Conservation (phyloP, 2,888 invertebrate species). For the Pandemis heparana region DNA sequence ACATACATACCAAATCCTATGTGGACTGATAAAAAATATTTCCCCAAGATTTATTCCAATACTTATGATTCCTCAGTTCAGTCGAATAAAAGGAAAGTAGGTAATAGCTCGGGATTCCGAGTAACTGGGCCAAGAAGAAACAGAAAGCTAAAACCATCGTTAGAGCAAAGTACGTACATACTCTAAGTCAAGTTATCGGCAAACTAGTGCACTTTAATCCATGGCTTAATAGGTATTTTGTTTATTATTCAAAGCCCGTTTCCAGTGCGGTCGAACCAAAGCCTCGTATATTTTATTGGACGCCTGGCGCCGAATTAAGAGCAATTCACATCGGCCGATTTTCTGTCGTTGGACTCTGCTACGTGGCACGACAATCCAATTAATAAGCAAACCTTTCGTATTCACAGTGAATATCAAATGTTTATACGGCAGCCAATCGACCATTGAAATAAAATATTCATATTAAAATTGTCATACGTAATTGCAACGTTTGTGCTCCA, state of each 20-base stretch:
- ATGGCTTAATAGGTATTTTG: conserved; percentile 53
- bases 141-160: conserved; percentile 2
- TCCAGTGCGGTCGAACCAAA: conserved; percentile 59
- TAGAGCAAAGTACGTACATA: conserved; percentile 3
- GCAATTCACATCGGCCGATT: conserved; percentile 76
- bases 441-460: conserved; percentile 79
- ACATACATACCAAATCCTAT: no score
- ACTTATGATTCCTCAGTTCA: neutral
- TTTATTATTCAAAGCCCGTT: conserved; percentile 67
- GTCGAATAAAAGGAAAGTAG: neutral
- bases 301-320: conserved; percentile 69
- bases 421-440: conserved; percentile 68
- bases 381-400: conserved; percentile 81
- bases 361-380: conserved; percentile 77
- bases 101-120: neutral
- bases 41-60: neutral
- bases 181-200: conserved; percentile 16
- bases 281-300: conserved; percentile 67
- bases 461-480: conserved; percentile 69
- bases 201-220: conserved; percentile 42
- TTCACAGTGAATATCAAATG: conserved; percentile 79
- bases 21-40: no score
- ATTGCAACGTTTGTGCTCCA: conserved; percentile 54
- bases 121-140: conserved; percentile 2
- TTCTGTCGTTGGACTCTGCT: conserved; percentile 59